Evolutionary conservation across 1,140 invertebrate genomes (phyloP), one percentile per base, ranked within the genome.

Genomic region (Drosophila auraria): DNA sequence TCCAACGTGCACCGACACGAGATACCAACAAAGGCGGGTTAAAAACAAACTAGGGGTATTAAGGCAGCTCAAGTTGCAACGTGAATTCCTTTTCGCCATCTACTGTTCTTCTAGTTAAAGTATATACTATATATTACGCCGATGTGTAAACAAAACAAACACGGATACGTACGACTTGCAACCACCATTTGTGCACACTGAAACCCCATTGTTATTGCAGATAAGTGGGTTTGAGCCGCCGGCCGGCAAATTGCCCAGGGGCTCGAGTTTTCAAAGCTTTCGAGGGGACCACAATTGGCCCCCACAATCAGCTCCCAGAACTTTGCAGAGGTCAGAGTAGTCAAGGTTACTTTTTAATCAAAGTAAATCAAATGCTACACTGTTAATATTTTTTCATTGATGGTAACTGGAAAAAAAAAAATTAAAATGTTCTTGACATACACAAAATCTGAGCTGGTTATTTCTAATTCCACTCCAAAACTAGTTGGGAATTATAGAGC

Each of bases 1-100:
- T 33, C 11, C 47, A 74, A 74, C 69, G 56, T 74, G 69, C 53
- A 49, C 40, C 45, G 59, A 73, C 54, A 73, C 70, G 70, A 73
- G 70, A 73, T 73, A 51, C 25, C 27, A 4, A 49, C 59, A 40
- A 30, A 25, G 63, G 27, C n/a, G 68, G 45, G 25, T 44, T 45
- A 30, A 72, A 58, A 71, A 73, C 53, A 60, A 62, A 50, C 38
- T 42, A 15, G 2, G 36, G 65, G 44, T 25, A 50, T 58, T 60
- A 60, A 38, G 68, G 20, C 45, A 60, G 54, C 54, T 72, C 68
- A 50, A 23, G 51, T 45, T 42, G 68, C 70, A 73, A 73, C 70
- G 70, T 73, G 70, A 50, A 53, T 42, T 58, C n/a, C 38, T 40
- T 72, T 42, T 27, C 53, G 8, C 36, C 15, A 14, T 23, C 33